These are phyloP conservation scores for Prosopocoilus inquinatus DNA, from an alignment of 2,888 invertebrate species.

Conservation along the genomic window DNA sequence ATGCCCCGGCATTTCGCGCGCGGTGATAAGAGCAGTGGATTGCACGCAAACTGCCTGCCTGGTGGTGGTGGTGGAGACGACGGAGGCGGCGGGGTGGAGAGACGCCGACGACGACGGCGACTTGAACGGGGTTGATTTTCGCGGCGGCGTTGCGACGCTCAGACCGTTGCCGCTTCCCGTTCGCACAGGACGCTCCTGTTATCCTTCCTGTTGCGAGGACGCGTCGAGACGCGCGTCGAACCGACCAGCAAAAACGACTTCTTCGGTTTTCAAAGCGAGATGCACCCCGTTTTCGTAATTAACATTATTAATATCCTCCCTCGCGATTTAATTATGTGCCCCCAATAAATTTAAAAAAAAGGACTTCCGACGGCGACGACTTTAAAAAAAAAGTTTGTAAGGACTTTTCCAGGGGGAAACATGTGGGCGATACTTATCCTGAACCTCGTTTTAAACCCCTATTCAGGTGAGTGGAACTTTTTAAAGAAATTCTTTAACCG, in stretches of 20 bases:
- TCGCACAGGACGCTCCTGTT: conserved; percentile 22
- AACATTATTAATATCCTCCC: too few relatives aligned
- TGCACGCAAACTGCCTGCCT: conserved; percentile 23
- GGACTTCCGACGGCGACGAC: too few relatives aligned
- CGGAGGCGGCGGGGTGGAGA: conserved; percentile 15
- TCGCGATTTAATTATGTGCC: too few relatives aligned
- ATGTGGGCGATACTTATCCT: too few relatives aligned
- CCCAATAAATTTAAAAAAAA: too few relatives aligned
- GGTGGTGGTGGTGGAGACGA: conserved; percentile 16
- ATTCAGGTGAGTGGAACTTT: too few relatives aligned
- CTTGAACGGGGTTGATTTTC: conserved; percentile 23
- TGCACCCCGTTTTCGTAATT: too few relatives aligned
- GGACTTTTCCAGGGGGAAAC: too few relatives aligned
- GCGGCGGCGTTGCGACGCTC: conserved; percentile 32
- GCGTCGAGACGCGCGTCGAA: conserved; percentile 3
- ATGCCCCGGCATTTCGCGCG: conserved; percentile 11
- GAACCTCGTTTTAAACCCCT: too few relatives aligned
- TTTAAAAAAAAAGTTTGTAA: too few relatives aligned
- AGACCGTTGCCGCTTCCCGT: conserved; percentile 29
- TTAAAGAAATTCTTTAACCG: too few relatives aligned
- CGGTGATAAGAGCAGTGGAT: conserved; percentile 26
- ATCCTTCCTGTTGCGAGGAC: conserved; percentile 10
- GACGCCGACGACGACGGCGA: conserved; percentile 17
- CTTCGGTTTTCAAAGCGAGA: too few relatives aligned
- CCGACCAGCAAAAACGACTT: neutral